phyloP scores from a whole-genome alignment of 2,888 invertebrate genomes.

The Pelosia muscerda region DNA sequence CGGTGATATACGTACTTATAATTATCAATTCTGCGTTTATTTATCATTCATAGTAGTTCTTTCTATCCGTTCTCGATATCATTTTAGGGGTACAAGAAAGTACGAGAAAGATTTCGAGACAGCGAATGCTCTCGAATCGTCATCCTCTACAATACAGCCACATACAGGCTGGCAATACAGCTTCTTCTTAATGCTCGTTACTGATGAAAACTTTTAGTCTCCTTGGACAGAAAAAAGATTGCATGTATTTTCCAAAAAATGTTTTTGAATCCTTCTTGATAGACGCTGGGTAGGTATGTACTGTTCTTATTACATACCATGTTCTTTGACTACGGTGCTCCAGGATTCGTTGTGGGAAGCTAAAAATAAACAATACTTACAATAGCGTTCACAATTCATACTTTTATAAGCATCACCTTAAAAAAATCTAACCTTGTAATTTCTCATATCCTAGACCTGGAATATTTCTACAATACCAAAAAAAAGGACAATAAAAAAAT shows the following conservation, averaged over 20 bases:
- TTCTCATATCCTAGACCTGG: background rate
- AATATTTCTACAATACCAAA: background rate
- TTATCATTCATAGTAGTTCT: background rate
- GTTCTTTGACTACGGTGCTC: too few relatives aligned
- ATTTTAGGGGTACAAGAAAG: background rate
- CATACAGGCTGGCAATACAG: too few relatives aligned
- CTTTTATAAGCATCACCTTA: too few relatives aligned
- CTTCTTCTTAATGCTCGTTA: background rate
- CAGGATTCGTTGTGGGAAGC: background rate
- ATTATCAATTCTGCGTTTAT: too few relatives aligned
- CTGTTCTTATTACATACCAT: too few relatives aligned
- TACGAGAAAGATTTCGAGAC: background rate
- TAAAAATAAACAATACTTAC: too few relatives aligned
- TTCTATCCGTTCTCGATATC: background rate
- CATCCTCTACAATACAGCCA: too few relatives aligned
- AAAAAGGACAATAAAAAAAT: constrained; percentile 11
- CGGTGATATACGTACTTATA: too few relatives aligned
- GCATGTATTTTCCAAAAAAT: background rate
- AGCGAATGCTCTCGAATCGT: background rate
- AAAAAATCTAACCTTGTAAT: too few relatives aligned
- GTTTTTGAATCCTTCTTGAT: background rate
- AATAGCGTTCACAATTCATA: background rate
- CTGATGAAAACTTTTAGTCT: background rate
- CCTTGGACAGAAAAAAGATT: background rate
- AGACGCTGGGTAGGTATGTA: too few relatives aligned